These are phyloP conservation scores for Scolopax bukidnonensis DNA, from an alignment of 2,797 vertebrate genomes.

Conservation along the genomic window DNA sequence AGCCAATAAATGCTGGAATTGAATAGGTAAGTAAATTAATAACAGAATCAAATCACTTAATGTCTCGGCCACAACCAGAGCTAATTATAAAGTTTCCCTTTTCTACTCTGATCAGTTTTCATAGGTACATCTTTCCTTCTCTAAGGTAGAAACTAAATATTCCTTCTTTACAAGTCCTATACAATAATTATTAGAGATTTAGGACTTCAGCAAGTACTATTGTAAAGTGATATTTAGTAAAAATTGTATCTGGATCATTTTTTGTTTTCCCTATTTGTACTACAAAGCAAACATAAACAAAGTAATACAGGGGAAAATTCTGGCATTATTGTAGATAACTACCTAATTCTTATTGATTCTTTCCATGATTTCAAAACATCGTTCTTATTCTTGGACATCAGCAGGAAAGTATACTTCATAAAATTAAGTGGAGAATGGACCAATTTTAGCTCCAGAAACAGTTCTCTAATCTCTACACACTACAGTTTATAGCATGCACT, in stretches of 20 bases:
- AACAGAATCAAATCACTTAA: background rate
- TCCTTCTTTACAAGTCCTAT: background rate
- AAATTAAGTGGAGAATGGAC: background rate
- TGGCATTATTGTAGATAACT: background rate
- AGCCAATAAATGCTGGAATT: background rate
- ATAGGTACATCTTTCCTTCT: background rate
- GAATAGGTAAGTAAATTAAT: slow-evolving; percentile 19
- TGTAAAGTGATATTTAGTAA: background rate
- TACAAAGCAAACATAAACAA: background rate
- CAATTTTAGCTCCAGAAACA: background rate
- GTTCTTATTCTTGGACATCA: background rate
- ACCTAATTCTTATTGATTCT: background rate
- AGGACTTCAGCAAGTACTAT: background rate
- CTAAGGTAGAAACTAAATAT: background rate
- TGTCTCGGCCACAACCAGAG: background rate
- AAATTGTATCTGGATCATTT: background rate
- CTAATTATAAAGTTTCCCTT: background rate
- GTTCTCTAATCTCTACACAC: background rate
- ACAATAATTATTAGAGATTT: background rate
- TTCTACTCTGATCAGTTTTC: background rate
- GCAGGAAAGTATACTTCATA: background rate
- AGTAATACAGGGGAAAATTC: background rate
- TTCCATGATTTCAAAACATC: background rate
- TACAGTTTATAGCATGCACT: background rate
- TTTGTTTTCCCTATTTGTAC: background rate